A percentile compares a stretch with the other conserved stretches of the same genome.
Conservation (phyloP, 2,113 vertebrate genomes). For the Orthonyx spaldingii region DNA sequence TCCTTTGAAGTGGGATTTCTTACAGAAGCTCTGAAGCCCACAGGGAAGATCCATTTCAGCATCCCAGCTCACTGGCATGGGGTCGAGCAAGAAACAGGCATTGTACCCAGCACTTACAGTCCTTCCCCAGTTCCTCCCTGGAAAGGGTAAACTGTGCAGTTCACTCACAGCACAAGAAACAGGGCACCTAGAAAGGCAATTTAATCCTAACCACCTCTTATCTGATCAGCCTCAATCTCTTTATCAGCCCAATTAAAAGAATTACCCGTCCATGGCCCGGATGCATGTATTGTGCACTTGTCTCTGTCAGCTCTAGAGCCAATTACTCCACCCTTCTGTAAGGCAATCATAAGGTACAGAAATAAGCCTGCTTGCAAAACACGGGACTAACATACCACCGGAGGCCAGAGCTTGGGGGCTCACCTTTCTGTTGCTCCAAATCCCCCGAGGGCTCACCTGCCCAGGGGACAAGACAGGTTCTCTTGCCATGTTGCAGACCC, state of each 20-base stretch:
- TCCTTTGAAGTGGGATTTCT: background rate
- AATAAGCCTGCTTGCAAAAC: conserved; percentile 49
- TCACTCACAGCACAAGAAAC: background rate
- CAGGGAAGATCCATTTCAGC: background rate
- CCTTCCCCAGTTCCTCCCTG: background rate
- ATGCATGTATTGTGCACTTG: conserved; percentile 49
- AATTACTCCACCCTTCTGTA: conserved; percentile 58
- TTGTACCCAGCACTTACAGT: background rate
- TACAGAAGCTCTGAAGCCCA: background rate
- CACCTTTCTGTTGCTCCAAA: background rate
- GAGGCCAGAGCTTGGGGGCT: background rate
- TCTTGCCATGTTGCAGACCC: background rate
- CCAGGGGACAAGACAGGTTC: background rate
- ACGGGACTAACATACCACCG: fast-evolving
- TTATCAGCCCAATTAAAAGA: conserved; percentile 64
- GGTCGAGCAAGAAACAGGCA: background rate
- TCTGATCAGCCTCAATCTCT: conserved; percentile 55
- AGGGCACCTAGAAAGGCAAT: conserved; percentile 15
- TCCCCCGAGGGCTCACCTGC: background rate
- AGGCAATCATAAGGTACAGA: conserved; percentile 56
- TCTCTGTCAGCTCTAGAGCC: conserved; percentile 22
- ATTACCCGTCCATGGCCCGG: conserved; percentile 34
- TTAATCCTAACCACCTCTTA: conserved; percentile 47
- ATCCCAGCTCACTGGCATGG: fast-evolving
- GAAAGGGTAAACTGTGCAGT: background rate